phyloP scores from a whole-genome alignment of 1,140 invertebrate species.

The Drosophila eugracilis region DNA sequence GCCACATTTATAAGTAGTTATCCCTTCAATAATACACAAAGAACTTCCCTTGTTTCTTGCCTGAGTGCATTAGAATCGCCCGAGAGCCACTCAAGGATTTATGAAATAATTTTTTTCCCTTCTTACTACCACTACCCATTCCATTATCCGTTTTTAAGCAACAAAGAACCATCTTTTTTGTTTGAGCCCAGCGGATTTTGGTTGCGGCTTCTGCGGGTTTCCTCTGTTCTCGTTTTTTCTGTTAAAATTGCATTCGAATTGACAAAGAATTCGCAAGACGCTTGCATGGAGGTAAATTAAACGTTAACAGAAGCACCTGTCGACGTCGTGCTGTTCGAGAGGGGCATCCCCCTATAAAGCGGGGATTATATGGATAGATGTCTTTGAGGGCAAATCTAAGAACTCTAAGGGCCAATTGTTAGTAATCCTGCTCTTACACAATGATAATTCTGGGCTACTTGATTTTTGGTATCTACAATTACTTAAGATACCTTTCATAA shows the following conservation, averaged over 20 bases:
- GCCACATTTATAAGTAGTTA: constrained; percentile 62
- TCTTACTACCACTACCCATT: constrained; percentile 38
- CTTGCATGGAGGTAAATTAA: constrained; percentile 23
- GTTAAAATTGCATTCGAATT: constrained; percentile 52
- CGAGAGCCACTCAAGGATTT: constrained; percentile 64
- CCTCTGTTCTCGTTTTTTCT: constrained; percentile 24
- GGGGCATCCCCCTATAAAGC: background rate
- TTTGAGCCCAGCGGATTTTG: constrained; percentile 44
- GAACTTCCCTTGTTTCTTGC: constrained; percentile 51
- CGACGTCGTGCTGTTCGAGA: background rate
- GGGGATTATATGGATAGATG: constrained; percentile 7
- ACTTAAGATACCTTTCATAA: too few relatives aligned
- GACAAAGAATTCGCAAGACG: constrained; percentile 44
- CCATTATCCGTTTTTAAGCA: constrained; percentile 13
- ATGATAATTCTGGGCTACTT: background rate
- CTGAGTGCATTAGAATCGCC: constrained; percentile 76
- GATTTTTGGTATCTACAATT: background rate
- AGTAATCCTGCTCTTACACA: background rate
- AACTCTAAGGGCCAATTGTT: background rate
- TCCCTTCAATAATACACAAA: constrained; percentile 49
- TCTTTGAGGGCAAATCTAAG: background rate
- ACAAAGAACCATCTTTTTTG: constrained; percentile 48
- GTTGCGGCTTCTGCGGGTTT: constrained; percentile 52
- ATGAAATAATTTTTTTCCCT: constrained; percentile 71
- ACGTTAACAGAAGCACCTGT: constrained; percentile 45